Conservation (phyloP, 2,113 vertebrate genomes). For the Morone saxatilis region DNA sequence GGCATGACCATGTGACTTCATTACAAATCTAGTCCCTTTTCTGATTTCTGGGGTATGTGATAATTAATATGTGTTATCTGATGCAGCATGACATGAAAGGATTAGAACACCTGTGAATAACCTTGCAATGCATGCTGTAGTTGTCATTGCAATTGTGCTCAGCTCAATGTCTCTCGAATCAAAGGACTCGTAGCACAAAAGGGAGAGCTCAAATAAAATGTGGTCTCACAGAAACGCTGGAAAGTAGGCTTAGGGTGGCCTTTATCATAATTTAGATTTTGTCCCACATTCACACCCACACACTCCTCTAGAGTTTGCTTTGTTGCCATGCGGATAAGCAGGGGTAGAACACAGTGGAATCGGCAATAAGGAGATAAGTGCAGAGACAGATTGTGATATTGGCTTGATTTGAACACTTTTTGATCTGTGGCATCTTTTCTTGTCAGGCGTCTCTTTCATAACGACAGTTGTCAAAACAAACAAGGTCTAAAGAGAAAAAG, state of each 20-base stretch:
- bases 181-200: conserved; percentile 48
- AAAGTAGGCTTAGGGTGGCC: conserved; percentile 47
- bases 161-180: conserved; percentile 58
- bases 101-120: conserved; percentile 65
- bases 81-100: conserved; percentile 57
- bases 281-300: conserved; percentile 58
- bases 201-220: conserved; percentile 34
- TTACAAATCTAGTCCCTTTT: conserved; percentile 49
- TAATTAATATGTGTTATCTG: conserved; percentile 72
- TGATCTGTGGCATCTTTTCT: conserved; percentile 31
- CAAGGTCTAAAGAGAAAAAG: conserved; percentile 7
- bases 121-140: conserved; percentile 39
- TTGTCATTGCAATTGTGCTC: conserved; percentile 53
- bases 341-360: conserved; percentile 35
- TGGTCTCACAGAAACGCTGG: conserved; percentile 32
- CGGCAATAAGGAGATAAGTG: conserved; percentile 52
- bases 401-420: conserved; percentile 43
- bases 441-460: conserved; percentile 9
- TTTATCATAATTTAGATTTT: conserved; percentile 65
- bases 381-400: conserved; percentile 52
- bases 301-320: conserved; percentile 51
- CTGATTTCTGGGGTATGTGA: conserved; percentile 61
- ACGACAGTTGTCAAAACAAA: conserved; percentile 50
- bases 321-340: conserved; percentile 59
- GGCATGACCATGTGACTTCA: conserved; percentile 62